These are phyloP conservation scores for Drosophila infuscata DNA, from an alignment of 2,888 invertebrate species.

Conservation along the genomic window DNA sequence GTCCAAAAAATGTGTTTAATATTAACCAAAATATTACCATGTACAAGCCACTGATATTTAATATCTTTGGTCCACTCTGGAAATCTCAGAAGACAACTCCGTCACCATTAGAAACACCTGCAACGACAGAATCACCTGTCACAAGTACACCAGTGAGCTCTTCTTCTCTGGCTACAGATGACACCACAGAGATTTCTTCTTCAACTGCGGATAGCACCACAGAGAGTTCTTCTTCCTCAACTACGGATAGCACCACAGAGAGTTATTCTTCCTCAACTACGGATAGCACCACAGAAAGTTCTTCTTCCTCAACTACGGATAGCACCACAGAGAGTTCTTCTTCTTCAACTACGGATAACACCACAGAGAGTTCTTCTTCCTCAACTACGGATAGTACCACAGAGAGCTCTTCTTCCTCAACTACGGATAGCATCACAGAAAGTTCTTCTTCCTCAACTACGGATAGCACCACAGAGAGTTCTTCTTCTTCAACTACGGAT, in stretches of 20 bases:
- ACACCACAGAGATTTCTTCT: background rate
- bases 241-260: background rate
- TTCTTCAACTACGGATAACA: background rate
- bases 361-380: conserved; percentile 1
- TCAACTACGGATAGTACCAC: background rate
- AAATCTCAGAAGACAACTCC: background rate
- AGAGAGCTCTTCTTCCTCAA: background rate
- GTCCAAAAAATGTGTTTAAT: conserved; percentile 31
- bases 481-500: background rate
- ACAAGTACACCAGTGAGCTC: background rate
- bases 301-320: background rate
- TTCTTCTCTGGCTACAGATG: background rate
- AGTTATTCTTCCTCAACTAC: background rate
- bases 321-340: background rate
- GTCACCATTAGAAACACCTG: background rate
- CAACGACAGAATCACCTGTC: background rate
- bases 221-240: background rate
- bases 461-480: background rate
- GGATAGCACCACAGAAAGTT: background rate
- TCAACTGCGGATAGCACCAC: conserved; percentile 1
- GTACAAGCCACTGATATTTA: conserved; percentile 42
- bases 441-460: background rate
- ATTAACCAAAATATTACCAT: conserved; percentile 42
- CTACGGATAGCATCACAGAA: background rate
- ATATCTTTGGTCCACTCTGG: conserved; percentile 27